Conservation (phyloP, 2,113 vertebrate genomes). For the Hiodon alosoides region DNA sequence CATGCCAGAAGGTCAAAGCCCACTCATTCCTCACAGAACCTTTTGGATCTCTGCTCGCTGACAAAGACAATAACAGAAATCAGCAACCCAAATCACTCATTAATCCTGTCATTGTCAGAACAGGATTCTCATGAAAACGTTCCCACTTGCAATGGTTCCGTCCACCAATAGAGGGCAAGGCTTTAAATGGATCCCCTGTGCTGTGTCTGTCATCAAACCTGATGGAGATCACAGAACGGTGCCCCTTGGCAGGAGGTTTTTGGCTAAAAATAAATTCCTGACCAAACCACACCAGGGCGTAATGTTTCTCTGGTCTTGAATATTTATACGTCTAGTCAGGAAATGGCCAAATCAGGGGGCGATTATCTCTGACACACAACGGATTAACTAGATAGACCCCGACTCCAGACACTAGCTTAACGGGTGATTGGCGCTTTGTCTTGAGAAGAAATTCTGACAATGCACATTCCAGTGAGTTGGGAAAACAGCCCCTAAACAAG, state of each 20-base stretch:
- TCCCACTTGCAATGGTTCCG: not conserved
- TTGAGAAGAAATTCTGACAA: no score
- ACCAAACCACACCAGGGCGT: not conserved
- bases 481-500: no score
- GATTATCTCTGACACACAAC: not conserved
- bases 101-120: conserved; percentile 5
- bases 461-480: no score
- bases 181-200: not conserved
- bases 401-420: not conserved
- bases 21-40: not conserved
- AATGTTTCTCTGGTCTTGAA: not conserved
- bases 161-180: not conserved
- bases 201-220: not conserved
- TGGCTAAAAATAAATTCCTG: not conserved
- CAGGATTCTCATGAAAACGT: not conserved
- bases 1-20: not conserved
- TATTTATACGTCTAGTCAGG: conserved; percentile 5
- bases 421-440: not conserved
- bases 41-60: not conserved
- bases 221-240: no score
- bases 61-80: conserved; percentile 5
- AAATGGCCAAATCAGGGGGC: not conserved
- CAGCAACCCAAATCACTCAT: conserved; percentile 5
- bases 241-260: not conserved
- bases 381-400: not conserved